These are phyloP conservation scores for Ennomos erosarius DNA, from an alignment of 2,888 invertebrate genomes.

Conservation along the genomic window DNA sequence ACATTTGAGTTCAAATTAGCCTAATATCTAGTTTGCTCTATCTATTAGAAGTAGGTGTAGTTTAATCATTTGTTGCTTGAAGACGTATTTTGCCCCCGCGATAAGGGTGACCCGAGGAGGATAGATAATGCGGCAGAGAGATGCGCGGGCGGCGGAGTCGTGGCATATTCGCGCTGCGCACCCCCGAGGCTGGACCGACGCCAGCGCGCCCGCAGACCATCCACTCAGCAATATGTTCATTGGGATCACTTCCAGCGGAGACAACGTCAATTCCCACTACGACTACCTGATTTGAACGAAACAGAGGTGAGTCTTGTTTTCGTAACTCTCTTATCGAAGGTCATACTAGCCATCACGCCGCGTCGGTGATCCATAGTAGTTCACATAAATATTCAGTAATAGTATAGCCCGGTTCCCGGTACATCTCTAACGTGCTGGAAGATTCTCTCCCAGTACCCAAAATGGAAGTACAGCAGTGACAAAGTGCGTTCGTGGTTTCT, in stretches of 20 bases:
- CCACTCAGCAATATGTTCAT: conserved; percentile 77
- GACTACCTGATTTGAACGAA: conserved; percentile 80
- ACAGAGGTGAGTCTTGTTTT: conserved; percentile 62
- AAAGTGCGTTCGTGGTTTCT: neutral
- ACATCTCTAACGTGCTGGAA: conserved; percentile 33
- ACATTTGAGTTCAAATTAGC: too few species aligned
- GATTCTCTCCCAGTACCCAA: conserved; percentile 6
- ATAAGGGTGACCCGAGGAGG: conserved; percentile 70
- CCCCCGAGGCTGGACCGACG: conserved; percentile 54
- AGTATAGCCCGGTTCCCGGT: conserved; percentile 24
- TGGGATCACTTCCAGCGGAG: conserved; percentile 80
- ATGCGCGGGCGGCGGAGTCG: conserved; percentile 43
- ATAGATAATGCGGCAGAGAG: conserved; percentile 62
- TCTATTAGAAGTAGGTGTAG: conserved; percentile 38
- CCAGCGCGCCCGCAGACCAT: conserved; percentile 36
- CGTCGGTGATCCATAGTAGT: conserved; percentile 42
- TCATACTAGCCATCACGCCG: conserved; percentile 42
- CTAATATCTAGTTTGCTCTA: conserved; percentile 17
- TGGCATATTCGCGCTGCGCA: conserved; percentile 48
- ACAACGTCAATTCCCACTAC: conserved; percentile 82
- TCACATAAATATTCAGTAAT: conserved; percentile 54
- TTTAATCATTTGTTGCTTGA: conserved; percentile 46
- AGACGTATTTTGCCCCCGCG: conserved; percentile 69
- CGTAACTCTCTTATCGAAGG: conserved; percentile 54
- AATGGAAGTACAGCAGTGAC: neutral